Conservation (phyloP, 1,140 invertebrate genomes). For the Pollicipes pollicipes region DNA sequence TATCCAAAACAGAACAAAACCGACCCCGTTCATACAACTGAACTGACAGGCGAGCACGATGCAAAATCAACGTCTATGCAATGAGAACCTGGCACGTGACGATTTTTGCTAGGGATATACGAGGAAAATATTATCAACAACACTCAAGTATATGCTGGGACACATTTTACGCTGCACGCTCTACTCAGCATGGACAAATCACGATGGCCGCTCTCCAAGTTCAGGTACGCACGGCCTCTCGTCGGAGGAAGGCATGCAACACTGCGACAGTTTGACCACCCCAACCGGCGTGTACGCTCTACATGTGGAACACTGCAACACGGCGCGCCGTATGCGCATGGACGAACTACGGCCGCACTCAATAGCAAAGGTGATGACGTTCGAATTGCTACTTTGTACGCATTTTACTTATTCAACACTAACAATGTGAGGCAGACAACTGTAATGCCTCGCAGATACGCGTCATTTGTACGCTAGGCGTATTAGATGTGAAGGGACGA, state of each 20-base stretch:
- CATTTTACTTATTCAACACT: conserved; percentile 1
- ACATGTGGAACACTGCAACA: not conserved
- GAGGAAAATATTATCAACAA: not conserved
- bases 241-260: too few species aligned
- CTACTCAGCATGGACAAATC: not conserved
- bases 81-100: not conserved
- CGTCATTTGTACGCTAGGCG: conserved; percentile 1
- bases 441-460: not conserved
- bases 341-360: not conserved
- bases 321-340: not conserved
- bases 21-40: conserved; percentile 1
- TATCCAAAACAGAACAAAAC: conserved; percentile 1
- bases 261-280: too few species aligned
- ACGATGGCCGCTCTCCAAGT: not conserved
- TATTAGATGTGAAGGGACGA: conserved; percentile 1
- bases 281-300: not conserved
- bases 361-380: conserved; percentile 1
- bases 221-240: not conserved
- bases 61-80: not conserved
- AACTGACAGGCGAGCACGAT: not conserved
- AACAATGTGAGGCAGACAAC: not conserved
- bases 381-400: not conserved
- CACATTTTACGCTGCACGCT: not conserved
- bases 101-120: not conserved
- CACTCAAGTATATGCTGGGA: not conserved